phyloP scores from a whole-genome alignment of 2,888 invertebrate species.

The Antitype chi region DNA sequence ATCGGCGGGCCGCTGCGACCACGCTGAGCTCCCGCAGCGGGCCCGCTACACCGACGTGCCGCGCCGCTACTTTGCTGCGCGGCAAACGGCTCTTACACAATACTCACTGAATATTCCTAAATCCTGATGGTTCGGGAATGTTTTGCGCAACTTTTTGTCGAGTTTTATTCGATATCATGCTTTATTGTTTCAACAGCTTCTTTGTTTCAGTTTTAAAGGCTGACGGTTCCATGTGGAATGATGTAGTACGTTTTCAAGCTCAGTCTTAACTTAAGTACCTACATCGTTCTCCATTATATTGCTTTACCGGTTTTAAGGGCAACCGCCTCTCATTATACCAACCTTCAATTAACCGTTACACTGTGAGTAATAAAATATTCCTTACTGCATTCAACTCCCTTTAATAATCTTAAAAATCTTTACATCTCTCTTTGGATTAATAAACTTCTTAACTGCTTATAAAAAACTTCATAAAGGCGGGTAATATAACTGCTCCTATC shows the following conservation, averaged over 20 bases:
- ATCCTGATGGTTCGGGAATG: constrained; percentile 36
- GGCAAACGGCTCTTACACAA: constrained; percentile 47
- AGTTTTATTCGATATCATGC: constrained; percentile 22
- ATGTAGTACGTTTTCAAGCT: not conserved
- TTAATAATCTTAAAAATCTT: constrained; percentile 74
- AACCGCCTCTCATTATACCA: constrained; percentile 46
- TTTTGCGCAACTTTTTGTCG: constrained; percentile 30
- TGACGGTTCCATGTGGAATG: not conserved
- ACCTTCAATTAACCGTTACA: constrained; percentile 71
- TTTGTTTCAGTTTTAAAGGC: constrained; percentile 21
- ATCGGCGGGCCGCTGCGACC: constrained; percentile 73
- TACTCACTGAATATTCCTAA: constrained; percentile 43
- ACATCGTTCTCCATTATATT: constrained; percentile 9
- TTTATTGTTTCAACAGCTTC: constrained; percentile 32
- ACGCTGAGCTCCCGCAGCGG: constrained; percentile 63
- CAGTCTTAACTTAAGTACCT: constrained; percentile 2
- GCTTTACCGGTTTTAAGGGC: constrained; percentile 19
- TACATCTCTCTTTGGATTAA: constrained; percentile 75
- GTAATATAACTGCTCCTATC: constrained; percentile 76
- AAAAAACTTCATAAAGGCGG: constrained; percentile 79
- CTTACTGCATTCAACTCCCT: constrained; percentile 60
- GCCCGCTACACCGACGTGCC: constrained; percentile 43
- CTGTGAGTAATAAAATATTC: constrained; percentile 77
- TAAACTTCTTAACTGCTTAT: constrained; percentile 77
- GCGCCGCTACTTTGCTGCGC: constrained; percentile 31